Evolutionary conservation across 2,888 invertebrate genomes (phyloP).

Genomic region (Stenodema calcarata): DNA sequence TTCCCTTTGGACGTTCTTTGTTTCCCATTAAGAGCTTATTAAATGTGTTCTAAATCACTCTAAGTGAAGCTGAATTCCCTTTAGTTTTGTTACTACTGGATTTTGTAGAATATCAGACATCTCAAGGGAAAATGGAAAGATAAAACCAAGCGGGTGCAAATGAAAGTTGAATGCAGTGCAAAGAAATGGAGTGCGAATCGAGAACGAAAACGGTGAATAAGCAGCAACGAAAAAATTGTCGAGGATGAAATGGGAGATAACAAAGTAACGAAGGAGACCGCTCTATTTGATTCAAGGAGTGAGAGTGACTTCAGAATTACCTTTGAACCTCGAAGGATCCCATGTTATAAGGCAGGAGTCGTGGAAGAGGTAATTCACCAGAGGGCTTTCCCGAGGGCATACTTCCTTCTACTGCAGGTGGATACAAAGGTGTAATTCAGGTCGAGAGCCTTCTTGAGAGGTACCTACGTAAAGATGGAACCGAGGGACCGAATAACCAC

Average conservation of each 20-base stretch:
- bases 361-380: not conserved
- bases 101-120: too few relatives aligned
- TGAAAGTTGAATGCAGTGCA: not conserved
- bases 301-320: conserved; percentile 30
- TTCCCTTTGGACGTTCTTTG: too few relatives aligned
- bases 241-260: not conserved
- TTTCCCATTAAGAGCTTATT: too few relatives aligned
- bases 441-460: not conserved
- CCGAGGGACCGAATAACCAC: not conserved
- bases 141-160: not conserved
- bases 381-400: not conserved
- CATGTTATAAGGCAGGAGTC: not conserved
- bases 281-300: conserved; percentile 29
- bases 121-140: too few relatives aligned
- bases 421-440: not conserved
- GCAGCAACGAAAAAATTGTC: not conserved
- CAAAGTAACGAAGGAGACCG: not conserved
- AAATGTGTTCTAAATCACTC: too few relatives aligned
- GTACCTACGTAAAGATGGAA: not conserved
- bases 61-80: too few relatives aligned
- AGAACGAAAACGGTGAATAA: not conserved
- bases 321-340: conserved; percentile 10
- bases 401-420: not conserved
- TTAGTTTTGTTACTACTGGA: too few relatives aligned
- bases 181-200: not conserved